These are phyloP conservation scores for Regulus satrapa DNA, from an alignment of 2,113 vertebrate species.

Conservation along the genomic window DNA sequence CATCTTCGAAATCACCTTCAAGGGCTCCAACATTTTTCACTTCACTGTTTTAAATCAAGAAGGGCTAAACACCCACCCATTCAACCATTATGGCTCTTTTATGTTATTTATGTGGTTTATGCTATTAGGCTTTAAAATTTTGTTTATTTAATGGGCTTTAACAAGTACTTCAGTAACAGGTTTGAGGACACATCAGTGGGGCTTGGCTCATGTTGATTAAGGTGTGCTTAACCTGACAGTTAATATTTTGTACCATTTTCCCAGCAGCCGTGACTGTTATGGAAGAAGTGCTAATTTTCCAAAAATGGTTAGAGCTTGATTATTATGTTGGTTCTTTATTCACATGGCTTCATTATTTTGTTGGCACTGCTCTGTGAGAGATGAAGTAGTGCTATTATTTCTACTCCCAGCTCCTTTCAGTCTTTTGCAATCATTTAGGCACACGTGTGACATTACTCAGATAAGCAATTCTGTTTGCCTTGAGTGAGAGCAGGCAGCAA, in stretches of 20 bases:
- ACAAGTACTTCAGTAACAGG: constrained; percentile 49
- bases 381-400: constrained; percentile 53
- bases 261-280: constrained; percentile 14
- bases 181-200: constrained; percentile 37
- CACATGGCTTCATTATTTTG: constrained; percentile 42
- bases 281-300: constrained; percentile 48
- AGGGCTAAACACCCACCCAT: constrained; percentile 63
- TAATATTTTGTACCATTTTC: constrained; percentile 47
- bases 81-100: constrained; percentile 56
- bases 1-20: constrained; percentile 71
- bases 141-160: constrained; percentile 74
- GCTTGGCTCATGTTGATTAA: constrained; percentile 59
- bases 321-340: constrained; percentile 36
- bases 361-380: constrained; percentile 8
- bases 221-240: constrained; percentile 43
- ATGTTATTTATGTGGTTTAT: constrained; percentile 50
- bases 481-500: neutral
- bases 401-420: constrained; percentile 35
- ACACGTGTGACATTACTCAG: neutral
- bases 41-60: constrained; percentile 72
- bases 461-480: constrained; percentile 3
- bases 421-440: constrained; percentile 13
- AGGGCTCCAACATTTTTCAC: constrained; percentile 63
- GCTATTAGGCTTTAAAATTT: constrained; percentile 57
- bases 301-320: constrained; percentile 37